phyloP scores from a whole-genome alignment of 2,113 vertebrate genomes.

The Sphaerodactylus townsendi region DNA sequence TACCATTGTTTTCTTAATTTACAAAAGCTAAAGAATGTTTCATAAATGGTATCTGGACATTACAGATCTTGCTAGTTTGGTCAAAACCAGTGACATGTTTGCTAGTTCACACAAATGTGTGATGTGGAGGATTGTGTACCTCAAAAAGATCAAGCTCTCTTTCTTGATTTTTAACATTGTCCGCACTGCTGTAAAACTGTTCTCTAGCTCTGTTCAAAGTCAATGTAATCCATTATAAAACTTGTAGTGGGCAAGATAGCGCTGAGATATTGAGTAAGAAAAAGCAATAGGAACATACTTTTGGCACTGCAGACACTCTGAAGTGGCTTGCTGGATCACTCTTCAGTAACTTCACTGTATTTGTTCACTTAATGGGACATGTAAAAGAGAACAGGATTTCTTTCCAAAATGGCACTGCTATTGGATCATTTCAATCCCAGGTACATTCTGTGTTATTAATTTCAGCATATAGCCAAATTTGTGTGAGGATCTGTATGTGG shows the following conservation, averaged over 20 bases:
- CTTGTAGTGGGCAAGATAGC: not conserved
- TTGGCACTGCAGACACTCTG: not conserved
- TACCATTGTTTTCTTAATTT: not conserved
- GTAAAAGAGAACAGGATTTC: too few species aligned
- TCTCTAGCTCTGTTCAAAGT: not conserved
- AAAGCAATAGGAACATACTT: not conserved
- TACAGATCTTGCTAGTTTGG: not conserved
- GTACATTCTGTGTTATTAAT: too few species aligned
- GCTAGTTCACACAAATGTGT: not conserved
- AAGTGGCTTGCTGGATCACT: not conserved
- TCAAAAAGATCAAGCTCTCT: not conserved
- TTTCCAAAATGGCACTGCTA: too few species aligned
- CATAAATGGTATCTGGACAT: not conserved
- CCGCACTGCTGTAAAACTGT: too few species aligned
- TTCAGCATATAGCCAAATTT: too few species aligned
- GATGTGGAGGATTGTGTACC: not conserved
- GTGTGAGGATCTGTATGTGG: too few species aligned
- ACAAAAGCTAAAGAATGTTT: not conserved
- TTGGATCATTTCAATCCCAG: too few species aligned
- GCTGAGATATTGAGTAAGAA: not conserved
- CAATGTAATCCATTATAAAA: not conserved
- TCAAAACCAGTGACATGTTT: not conserved
- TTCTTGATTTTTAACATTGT: not conserved
- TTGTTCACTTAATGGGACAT: too few species aligned
- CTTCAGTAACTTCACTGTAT: not conserved